A percentile compares a stretch with the other conserved stretches of the same genome.
Conservation (phyloP, 2,113 vertebrate genomes). For the Hipposideros armiger region DNA sequence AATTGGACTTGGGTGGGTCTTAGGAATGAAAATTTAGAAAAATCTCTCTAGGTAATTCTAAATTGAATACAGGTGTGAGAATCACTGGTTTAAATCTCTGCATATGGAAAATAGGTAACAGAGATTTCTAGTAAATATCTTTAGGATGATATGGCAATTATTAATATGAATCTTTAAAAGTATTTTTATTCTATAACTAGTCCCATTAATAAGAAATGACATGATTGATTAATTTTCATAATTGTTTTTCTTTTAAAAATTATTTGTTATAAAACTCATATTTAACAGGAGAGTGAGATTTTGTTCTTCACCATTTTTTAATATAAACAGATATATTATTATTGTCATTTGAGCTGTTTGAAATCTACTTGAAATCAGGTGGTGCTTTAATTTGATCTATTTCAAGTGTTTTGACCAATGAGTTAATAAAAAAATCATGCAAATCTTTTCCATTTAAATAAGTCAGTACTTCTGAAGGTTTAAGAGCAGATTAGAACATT, state of each 20-base stretch:
- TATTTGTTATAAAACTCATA: slow-evolving; percentile 22
- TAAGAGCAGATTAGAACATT: neutral
- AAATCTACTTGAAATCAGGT: slow-evolving; percentile 35
- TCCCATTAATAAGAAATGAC: neutral
- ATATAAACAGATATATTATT: neutral
- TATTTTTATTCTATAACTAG: neutral
- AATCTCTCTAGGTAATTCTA: neutral
- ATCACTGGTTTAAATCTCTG: neutral
- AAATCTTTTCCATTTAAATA: neutral
- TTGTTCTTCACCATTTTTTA: slow-evolving; percentile 42
- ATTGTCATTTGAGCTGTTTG: slow-evolving; percentile 4
- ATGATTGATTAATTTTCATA: neutral
- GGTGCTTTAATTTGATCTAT: neutral
- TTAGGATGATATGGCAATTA: neutral
- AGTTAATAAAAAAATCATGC: neutral
- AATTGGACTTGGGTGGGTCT: neutral
- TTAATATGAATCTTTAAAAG: neutral
- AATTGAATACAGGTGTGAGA: neutral
- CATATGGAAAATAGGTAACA: neutral
- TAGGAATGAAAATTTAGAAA: slow-evolving; percentile 4
- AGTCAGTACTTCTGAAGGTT: neutral
- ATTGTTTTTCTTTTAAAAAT: slow-evolving; percentile 31
- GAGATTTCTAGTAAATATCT: neutral
- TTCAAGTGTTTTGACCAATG: neutral
- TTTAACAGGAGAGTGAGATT: neutral